Percentiles rank a stretch among this genome's conserved stretches.
Conservation (phyloP, 2,888 invertebrate species). For the Dasypolia templi region DNA sequence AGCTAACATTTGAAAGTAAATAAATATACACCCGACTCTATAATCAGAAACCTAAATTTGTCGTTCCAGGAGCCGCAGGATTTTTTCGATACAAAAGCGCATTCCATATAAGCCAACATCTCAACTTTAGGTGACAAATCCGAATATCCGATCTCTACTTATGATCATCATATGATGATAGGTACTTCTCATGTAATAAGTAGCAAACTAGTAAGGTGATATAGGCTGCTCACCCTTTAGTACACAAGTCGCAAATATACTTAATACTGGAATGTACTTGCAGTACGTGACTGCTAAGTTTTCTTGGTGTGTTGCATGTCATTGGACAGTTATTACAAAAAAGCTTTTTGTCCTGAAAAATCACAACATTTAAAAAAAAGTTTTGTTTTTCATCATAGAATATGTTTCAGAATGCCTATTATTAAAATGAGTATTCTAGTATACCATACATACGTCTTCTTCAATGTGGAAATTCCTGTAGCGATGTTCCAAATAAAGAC, state of each 20-base stretch:
- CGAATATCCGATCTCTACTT: too few relatives aligned
- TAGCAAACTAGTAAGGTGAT: neutral
- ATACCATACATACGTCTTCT: conserved; percentile 70
- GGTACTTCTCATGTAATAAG: neutral
- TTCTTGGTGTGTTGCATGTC: conserved; percentile 65
- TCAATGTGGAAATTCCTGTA: conserved; percentile 74
- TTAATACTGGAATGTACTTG: conserved; percentile 65
- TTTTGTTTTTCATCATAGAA: neutral
- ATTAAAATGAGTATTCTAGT: neutral
- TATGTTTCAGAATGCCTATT: neutral
- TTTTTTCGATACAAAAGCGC: too few relatives aligned
- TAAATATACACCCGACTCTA: too few relatives aligned
- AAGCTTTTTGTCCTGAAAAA: conserved; percentile 69
- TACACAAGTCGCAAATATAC: conserved; percentile 78
- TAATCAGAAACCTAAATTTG: too few relatives aligned
- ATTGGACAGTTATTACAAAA: conserved; percentile 73
- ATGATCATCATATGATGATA: neutral
- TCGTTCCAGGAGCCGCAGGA: too few relatives aligned
- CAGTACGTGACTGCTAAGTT: conserved; percentile 69
- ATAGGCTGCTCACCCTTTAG: conserved; percentile 73
- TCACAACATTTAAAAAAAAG: neutral
- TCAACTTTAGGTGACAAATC: too few relatives aligned
- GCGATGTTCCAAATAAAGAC: conserved; percentile 74
- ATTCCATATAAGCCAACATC: too few relatives aligned
- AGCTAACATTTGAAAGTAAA: too few relatives aligned